phyloP scores from a whole-genome alignment of 1,140 invertebrate genomes.

The Brachionus koreanus region DNA sequence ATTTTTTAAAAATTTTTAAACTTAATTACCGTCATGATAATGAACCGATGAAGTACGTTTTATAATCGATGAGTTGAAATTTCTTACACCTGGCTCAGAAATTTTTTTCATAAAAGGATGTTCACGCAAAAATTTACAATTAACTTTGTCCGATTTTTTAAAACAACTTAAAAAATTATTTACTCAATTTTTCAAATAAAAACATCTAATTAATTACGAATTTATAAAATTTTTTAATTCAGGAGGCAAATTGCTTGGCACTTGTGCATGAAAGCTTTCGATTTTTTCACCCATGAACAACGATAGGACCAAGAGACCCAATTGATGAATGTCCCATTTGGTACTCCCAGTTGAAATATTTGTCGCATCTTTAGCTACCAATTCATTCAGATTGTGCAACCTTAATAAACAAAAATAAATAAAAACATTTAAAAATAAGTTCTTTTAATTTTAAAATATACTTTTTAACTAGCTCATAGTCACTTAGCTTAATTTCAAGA shows the following conservation, averaged over 20 bases:
- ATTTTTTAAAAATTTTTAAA: too few species aligned
- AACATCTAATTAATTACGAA: slow-evolving; percentile 56
- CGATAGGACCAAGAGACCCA: slow-evolving; percentile 54
- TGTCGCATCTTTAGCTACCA: slow-evolving; percentile 16
- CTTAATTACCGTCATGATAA: slow-evolving; percentile 25
- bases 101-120: slow-evolving; percentile 31
- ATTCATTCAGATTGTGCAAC: slow-evolving; percentile 50
- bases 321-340: slow-evolving; percentile 51
- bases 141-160: slow-evolving; percentile 1
- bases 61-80: not conserved
- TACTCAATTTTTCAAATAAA: not conserved
- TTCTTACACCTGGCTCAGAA: not conserved
- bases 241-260: slow-evolving; percentile 60
- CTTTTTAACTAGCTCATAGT: slow-evolving; percentile 69
- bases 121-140: slow-evolving; percentile 14
- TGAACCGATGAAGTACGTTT: slow-evolving; percentile 8
- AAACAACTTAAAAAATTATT: slow-evolving; percentile 8
- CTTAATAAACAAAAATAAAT: slow-evolving; percentile 48
- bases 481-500: slow-evolving; percentile 60
- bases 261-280: slow-evolving; percentile 55
- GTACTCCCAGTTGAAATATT: slow-evolving; percentile 45
- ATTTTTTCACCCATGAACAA: slow-evolving; percentile 48
- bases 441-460: not conserved
- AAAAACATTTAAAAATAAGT: not conserved
- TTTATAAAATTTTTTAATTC: slow-evolving; percentile 70